Percentiles rank a stretch among this genome's conserved stretches.
These are phyloP conservation scores for Pygmarrhopalites habei DNA, from an alignment of 1,140 invertebrate genomes.

Conservation along the genomic window DNA sequence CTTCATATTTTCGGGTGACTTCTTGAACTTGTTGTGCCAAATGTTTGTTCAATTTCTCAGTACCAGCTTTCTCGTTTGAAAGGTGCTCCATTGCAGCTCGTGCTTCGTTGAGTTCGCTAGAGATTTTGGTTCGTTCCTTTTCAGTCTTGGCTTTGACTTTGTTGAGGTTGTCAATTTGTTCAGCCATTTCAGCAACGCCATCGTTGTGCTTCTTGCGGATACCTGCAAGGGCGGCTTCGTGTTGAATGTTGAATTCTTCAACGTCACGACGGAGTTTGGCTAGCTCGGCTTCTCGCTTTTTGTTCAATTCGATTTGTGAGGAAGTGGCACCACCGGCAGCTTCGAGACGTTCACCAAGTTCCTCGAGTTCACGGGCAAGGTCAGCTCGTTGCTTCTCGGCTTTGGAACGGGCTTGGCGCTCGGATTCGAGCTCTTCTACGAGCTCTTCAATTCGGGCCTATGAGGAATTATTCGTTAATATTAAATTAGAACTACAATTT, in stretches of 20 bases:
- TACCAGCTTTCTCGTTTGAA: constrained; percentile 87
- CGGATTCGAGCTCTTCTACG: constrained; percentile 95
- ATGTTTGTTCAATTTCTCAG: constrained; percentile 95
- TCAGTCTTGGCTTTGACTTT: constrained; percentile 97
- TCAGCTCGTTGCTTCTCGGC: constrained; percentile 97
- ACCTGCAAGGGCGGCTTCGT: constrained; percentile 88
- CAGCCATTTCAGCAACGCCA: constrained; percentile 94
- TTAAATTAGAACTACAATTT: too few relatives aligned
- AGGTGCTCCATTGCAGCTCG: constrained; percentile 80
- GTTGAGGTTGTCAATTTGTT: constrained; percentile 98
- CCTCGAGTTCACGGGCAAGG: constrained; percentile 91
- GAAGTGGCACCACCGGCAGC: constrained; percentile 98
- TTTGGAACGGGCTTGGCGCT: constrained; percentile 71
- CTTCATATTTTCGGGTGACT: constrained; percentile 89
- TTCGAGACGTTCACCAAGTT: constrained; percentile 92
- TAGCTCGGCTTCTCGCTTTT: constrained; percentile 97
- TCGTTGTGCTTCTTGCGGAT: constrained; percentile 99
- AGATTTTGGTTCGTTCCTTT: constrained; percentile 77
- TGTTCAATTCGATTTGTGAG: constrained; percentile 98
- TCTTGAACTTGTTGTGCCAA: constrained; percentile 90
- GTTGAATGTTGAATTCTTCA: constrained; percentile 96
- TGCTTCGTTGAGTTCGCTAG: constrained; percentile 83
- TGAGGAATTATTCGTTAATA: too few relatives aligned
- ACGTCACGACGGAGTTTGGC: constrained; percentile 95
- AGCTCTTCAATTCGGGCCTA: constrained; percentile 87